These are phyloP conservation scores for Tricholaema leucomelas DNA, from an alignment of 2,113 vertebrate genomes.

Conservation along the genomic window DNA sequence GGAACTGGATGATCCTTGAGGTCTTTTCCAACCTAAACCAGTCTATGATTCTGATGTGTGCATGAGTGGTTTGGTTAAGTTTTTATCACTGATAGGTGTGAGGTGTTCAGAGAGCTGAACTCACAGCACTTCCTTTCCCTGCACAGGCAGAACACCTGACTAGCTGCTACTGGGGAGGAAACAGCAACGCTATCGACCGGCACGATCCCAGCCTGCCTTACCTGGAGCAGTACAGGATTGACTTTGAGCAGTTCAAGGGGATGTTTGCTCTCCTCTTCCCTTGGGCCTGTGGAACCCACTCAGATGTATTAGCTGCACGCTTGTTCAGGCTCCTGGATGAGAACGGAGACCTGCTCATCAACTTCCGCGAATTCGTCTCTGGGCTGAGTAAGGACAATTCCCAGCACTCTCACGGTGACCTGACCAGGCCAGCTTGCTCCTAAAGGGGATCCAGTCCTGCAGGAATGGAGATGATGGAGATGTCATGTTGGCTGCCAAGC, in stretches of 20 bases:
- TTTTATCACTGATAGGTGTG: accelerated
- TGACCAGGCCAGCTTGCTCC: neutral
- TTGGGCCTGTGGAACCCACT: constrained; percentile 90
- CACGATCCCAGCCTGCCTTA: constrained; percentile 98
- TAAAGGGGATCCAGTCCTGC: neutral
- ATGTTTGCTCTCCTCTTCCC: constrained; percentile 91
- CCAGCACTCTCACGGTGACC: too few relatives aligned
- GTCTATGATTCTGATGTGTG: neutral
- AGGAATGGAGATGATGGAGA: neutral
- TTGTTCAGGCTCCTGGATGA: constrained; percentile 91
- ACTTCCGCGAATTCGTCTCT: constrained; percentile 94
- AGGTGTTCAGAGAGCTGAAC: neutral
- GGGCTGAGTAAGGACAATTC: constrained; percentile 84
- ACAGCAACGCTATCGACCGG: constrained; percentile 89
- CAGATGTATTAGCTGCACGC: constrained; percentile 85
- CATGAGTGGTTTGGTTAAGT: neutral
- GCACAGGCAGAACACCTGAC: constrained; percentile 95
- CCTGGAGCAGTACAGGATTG: constrained; percentile 97
- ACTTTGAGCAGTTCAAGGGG: constrained; percentile 94
- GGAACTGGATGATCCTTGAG: too few relatives aligned
- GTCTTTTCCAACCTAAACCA: too few relatives aligned
- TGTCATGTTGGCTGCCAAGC: neutral
- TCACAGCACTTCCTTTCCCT: neutral
- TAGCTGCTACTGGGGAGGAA: constrained; percentile 98
- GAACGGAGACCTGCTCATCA: constrained; percentile 92